Percentiles rank a stretch among this genome's conserved stretches.
Conservation (phyloP, 2,797 vertebrate genomes). For the Schizothorax lantsangensis region DNA sequence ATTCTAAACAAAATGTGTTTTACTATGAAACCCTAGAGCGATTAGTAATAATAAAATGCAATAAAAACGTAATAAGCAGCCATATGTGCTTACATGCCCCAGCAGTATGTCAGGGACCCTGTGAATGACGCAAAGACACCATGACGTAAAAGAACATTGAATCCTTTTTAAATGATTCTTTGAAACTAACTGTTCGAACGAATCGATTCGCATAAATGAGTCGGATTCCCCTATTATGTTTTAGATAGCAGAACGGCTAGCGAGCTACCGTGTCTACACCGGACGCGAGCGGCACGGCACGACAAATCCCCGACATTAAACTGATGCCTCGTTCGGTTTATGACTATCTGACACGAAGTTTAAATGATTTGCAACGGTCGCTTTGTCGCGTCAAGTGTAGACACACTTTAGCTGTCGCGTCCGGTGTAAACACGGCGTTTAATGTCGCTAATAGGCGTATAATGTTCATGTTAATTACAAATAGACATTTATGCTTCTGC, state of each 20-base stretch:
- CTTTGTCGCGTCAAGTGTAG: not conserved
- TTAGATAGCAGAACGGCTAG: not conserved
- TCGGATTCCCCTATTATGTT: not conserved
- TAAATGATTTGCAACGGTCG: not conserved
- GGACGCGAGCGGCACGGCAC: too few relatives aligned
- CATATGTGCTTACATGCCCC: not conserved
- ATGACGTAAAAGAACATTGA: not conserved
- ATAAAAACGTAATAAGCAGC: not conserved
- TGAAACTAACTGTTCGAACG: conserved; percentile 1
- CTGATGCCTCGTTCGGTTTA: not conserved
- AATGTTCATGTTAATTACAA: not conserved
- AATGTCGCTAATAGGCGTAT: not conserved
- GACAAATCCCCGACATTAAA: not conserved
- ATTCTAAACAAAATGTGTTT: not conserved
- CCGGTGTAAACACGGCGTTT: not conserved
- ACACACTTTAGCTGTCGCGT: not conserved
- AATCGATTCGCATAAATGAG: not conserved
- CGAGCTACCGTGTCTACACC: not conserved
- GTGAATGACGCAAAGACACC: not conserved
- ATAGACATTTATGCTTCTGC: not conserved
- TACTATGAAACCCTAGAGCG: not conserved
- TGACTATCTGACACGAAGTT: not conserved
- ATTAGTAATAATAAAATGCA: not conserved
- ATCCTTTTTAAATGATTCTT: not conserved
- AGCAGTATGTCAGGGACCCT: not conserved